Evolutionary conservation across 2,113 vertebrate genomes (phyloP), one percentile per base, ranked within the genome.

Genomic region (Crotalus horridus): DNA sequence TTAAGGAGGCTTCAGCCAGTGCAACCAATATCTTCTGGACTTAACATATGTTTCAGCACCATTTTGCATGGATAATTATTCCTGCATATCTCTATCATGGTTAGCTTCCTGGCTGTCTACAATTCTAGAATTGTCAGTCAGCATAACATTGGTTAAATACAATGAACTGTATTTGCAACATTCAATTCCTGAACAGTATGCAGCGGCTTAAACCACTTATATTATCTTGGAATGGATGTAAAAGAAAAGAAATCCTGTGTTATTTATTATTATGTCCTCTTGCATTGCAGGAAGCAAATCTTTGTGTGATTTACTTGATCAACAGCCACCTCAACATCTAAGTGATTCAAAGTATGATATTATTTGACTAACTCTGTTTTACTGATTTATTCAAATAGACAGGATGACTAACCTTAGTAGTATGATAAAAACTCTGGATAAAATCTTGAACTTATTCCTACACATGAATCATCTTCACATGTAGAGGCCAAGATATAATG

Each of bases 171-270:
- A 46, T 58, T 24, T 91, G n/a, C 11, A 55, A 91, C 21, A 26
- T 55, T 74, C 54, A 15, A 17, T 17, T 11, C 3, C 13, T 64
- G 46, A 7, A 74, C 24, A 21, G 24, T 11, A 43, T 8, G 15
- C 17, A 88, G 2, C 8, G 12, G 8, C 1, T 48, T 23, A 7
- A 33, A 13, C 33, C 20, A 0, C 8, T 0, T 6, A 1, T n/a
- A 55, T 3, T 0, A 9, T 0, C 4, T 24, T n/a, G 3, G 33
- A 61, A 9, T 0, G 0, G 64, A 24, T 1, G 13, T 13, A 20
- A 46, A 81, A 74, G 1, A n/a, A 29, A 15, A 74, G 21, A 13
- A 26, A 89, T 9, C 0, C 0, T 0, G 2, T 74, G 20, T 85
- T 21, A 46, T 58, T 43, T 39, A 23, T 33, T 2, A 87, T 86